Evolutionary conservation across 2,113 vertebrate genomes (phyloP).

Genomic region (Alosa alosa): DNA sequence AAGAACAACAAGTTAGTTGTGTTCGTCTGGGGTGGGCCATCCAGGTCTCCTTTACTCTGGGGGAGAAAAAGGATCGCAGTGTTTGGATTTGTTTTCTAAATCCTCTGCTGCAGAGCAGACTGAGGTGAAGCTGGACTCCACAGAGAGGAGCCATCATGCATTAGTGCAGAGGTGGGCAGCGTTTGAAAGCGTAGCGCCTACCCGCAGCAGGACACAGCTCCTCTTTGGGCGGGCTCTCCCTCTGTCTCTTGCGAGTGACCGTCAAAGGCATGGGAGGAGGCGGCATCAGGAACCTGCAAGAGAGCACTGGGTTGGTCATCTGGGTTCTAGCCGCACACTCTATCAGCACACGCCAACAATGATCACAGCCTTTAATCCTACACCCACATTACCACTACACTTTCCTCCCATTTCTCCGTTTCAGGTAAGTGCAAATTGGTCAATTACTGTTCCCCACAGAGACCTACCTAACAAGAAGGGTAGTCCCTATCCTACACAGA

Average conservation of each 20-base stretch:
- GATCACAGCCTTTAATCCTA: not conserved
- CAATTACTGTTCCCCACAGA: not conserved
- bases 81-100: slow-evolving; percentile 40
- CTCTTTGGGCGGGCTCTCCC: slow-evolving; percentile 42
- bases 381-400: not conserved
- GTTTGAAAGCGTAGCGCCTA: slow-evolving; percentile 48
- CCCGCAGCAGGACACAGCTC: slow-evolving; percentile 40
- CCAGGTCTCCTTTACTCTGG: slow-evolving; percentile 67
- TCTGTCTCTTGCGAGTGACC: slow-evolving; percentile 59
- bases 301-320: not conserved
- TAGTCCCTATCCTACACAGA: not conserved
- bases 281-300: slow-evolving; percentile 70
- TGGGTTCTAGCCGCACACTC: not conserved
- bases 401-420: not conserved
- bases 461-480: not conserved
- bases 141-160: slow-evolving; percentile 14
- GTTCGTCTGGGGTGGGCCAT: slow-evolving; percentile 42
- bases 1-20: slow-evolving; percentile 66
- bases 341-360: not conserved
- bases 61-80: slow-evolving; percentile 43
- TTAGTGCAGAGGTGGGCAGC: slow-evolving; percentile 18
- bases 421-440: not conserved
- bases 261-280: slow-evolving; percentile 56
- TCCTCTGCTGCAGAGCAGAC: slow-evolving; percentile 42
- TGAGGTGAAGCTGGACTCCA: slow-evolving; percentile 25